Conservation (phyloP, 2,113 vertebrate genomes). For the Crotalus helleri region DNA sequence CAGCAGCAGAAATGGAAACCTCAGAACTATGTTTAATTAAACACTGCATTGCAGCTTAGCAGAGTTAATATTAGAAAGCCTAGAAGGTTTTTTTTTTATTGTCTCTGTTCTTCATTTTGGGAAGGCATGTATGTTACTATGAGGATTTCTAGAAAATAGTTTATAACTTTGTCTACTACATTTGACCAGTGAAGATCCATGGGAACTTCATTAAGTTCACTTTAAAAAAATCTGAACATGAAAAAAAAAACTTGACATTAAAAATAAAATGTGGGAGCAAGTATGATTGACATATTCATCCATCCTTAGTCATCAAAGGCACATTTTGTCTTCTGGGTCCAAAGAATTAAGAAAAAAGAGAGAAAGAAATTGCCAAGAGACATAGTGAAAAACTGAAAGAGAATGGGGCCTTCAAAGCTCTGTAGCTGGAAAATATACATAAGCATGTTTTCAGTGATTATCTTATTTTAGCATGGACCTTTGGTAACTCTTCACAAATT, state of each 20-base stretch:
- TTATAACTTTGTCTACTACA: neutral
- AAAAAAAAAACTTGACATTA: neutral
- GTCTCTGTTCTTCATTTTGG: neutral
- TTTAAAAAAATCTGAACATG: neutral
- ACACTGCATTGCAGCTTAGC: neutral
- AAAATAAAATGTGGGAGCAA: neutral
- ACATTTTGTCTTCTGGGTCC: neutral
- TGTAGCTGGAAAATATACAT: neutral
- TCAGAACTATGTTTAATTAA: neutral
- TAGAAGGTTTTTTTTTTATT: too few relatives aligned
- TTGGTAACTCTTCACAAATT: neutral
- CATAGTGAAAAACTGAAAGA: neutral
- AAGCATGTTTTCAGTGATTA: neutral
- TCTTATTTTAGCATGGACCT: neutral
- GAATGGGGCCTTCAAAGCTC: neutral
- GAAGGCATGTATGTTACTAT: neutral
- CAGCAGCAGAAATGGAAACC: neutral
- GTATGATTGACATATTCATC: neutral
- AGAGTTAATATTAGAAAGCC: neutral
- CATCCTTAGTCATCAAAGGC: neutral
- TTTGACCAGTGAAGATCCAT: neutral
- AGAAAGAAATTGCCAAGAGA: neutral
- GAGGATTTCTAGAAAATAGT: neutral
- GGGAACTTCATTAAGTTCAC: neutral
- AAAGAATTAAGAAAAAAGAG: neutral